A percentile compares a stretch with the other conserved stretches of the same genome.
Evolutionary conservation across 2,888 invertebrate species (phyloP).

Genomic region (Hypercompe scribonia): DNA sequence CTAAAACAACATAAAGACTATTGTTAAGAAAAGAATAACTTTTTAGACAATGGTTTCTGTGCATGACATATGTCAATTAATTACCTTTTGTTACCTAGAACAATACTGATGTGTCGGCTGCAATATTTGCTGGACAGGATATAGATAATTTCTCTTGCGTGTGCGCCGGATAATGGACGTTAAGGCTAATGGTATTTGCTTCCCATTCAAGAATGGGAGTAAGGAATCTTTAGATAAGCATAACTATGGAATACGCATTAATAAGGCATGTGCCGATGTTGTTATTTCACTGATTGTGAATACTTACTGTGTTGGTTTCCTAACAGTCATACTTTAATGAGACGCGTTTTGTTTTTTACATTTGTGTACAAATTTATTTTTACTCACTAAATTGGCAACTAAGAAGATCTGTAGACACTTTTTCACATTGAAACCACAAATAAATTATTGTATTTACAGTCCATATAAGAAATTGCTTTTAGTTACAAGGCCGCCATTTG

Average conservation of each 20-base stretch:
- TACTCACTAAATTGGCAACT: no score
- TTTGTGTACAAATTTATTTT: neutral
- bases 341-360: neutral
- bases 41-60: slow-evolving; percentile 49
- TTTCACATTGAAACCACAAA: no score
- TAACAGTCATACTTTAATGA: neutral
- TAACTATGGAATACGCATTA: slow-evolving; percentile 3
- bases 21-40: slow-evolving; percentile 49
- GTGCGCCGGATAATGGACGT: slow-evolving; percentile 12
- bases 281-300: neutral
- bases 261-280: neutral
- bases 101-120: slow-evolving; percentile 39
- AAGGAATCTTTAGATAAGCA: slow-evolving; percentile 7
- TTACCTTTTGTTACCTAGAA: slow-evolving; percentile 50
- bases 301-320: neutral
- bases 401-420: no score
- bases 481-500: no score
- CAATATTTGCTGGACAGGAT: slow-evolving; percentile 29
- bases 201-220: slow-evolving; percentile 1
- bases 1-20: slow-evolving; percentile 32
- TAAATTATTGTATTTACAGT: no score
- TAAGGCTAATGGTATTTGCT: slow-evolving; percentile 10
- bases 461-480: no score
- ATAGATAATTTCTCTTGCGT: slow-evolving; percentile 21
- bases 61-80: slow-evolving; percentile 38